These are phyloP conservation scores for Helicorthomorpha holstii DNA, from an alignment of 1,140 invertebrate genomes.

Conservation along the genomic window DNA sequence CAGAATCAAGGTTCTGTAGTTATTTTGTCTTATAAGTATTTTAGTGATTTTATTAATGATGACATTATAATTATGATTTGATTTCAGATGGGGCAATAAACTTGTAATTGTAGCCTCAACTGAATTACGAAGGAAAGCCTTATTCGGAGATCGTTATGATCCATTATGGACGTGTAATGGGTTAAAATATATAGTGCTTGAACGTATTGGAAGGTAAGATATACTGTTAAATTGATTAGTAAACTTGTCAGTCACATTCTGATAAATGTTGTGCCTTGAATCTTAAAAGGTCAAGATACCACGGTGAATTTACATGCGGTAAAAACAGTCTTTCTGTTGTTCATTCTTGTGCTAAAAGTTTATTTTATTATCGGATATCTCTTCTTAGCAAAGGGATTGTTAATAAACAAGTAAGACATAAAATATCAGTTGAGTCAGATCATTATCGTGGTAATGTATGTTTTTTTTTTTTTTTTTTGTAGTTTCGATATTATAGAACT, in stretches of 20 bases:
- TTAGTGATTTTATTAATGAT: not conserved
- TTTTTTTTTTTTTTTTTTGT: too few relatives aligned
- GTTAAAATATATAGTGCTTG: constrained; percentile 51
- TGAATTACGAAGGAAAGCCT: constrained; percentile 33
- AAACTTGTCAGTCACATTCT: not conserved
- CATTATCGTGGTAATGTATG: constrained; percentile 18
- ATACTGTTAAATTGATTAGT: not conserved
- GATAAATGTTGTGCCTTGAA: not conserved
- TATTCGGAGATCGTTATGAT: constrained; percentile 33
- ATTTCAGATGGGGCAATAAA: constrained; percentile 34
- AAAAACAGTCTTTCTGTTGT: constrained; percentile 32
- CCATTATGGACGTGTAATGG: constrained; percentile 34
- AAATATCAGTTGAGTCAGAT: constrained; percentile 20
- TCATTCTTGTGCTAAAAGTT: constrained; percentile 37
- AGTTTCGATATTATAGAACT: too few relatives aligned
- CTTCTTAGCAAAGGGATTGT: constrained; percentile 40
- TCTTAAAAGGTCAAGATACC: constrained; percentile 34
- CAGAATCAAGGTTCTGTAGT: constrained; percentile 27
- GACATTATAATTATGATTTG: constrained; percentile 9
- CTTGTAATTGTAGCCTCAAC: constrained; percentile 58
- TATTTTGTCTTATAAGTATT: constrained; percentile 13
- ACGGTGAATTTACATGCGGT: constrained; percentile 51
- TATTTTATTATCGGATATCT: constrained; percentile 47
- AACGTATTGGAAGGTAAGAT: constrained; percentile 46
- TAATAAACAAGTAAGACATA: constrained; percentile 36